phyloP scores from a whole-genome alignment of 1,140 invertebrate genomes.

The Radopholus similis region DNA sequence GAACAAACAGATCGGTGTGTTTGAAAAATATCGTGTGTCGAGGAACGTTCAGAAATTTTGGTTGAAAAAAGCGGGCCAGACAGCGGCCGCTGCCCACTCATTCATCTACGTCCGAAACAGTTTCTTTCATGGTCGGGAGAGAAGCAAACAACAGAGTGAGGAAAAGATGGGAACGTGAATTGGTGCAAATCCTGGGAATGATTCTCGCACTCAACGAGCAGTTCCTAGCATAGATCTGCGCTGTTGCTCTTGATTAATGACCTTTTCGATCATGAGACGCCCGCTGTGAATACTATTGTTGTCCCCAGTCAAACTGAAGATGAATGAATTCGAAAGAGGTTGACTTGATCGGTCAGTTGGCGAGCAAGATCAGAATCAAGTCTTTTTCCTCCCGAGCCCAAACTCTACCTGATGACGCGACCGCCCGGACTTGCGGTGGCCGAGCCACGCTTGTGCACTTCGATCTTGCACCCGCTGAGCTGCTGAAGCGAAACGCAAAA shows the following conservation, averaged over 20 bases:
- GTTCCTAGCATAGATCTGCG: conserved; percentile 28
- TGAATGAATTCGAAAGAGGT: conserved; percentile 2
- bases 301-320: conserved; percentile 53
- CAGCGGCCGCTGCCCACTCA: too few species aligned
- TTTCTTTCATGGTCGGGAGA: too few species aligned
- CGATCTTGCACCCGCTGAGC: conserved; percentile 88
- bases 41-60: background rate
- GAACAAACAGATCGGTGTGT: background rate
- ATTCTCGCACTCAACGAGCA: conserved; percentile 9
- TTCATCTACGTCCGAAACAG: too few species aligned
- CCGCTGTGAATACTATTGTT: conserved; percentile 35
- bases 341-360: conserved; percentile 5
- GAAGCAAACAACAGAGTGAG: background rate
- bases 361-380: conserved; percentile 6
- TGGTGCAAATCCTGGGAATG: too few species aligned
- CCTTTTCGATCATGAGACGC: conserved; percentile 45
- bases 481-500: too few species aligned
- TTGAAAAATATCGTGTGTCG: background rate
- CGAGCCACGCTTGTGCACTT: conserved; percentile 96
- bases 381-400: too few species aligned
- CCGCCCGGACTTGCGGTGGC: conserved; percentile 92
- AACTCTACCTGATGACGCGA: conserved; percentile 76
- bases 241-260: conserved; percentile 48
- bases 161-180: too few species aligned
- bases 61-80: background rate